Percentiles rank a stretch among this genome's conserved stretches.
These are phyloP conservation scores for Flabesymbios commensalis DNA, from an alignment of 2,888 invertebrate species.

Conservation along the genomic window DNA sequence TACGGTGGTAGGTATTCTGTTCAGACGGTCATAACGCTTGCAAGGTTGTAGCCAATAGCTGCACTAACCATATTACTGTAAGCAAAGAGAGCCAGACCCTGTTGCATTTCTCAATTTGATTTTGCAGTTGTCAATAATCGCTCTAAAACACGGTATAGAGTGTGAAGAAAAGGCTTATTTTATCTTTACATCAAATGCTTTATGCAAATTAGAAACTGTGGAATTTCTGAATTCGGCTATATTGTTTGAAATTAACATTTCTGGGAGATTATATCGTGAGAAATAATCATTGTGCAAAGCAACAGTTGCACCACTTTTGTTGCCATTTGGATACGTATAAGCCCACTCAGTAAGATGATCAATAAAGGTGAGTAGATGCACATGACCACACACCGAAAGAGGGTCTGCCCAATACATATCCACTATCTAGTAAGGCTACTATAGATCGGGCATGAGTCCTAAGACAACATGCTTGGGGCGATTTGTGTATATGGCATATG, in stretches of 20 bases:
- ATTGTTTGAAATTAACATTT: no score
- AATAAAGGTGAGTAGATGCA: slow-evolving; percentile 1
- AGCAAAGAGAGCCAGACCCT: not conserved
- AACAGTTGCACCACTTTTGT: no score
- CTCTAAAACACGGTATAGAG: not conserved
- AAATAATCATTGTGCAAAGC: no score
- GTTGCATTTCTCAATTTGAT: slow-evolving; percentile 1
- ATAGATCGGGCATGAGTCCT: slow-evolving; percentile 7
- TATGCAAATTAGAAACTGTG: no score
- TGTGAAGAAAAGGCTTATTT: no score
- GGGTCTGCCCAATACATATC: slow-evolving; percentile 9
- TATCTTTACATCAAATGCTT: not conserved
- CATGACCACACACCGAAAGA: slow-evolving; percentile 1
- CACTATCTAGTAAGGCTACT: not conserved
- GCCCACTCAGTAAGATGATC: slow-evolving; percentile 13
- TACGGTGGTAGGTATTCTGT: not conserved
- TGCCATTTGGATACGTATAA: not conserved
- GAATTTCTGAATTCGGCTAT: no score
- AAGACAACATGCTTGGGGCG: not conserved
- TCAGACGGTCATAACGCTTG: slow-evolving; percentile 2
- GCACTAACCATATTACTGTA: slow-evolving; percentile 3
- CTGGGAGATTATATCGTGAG: no score
- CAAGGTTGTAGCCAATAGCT: slow-evolving; percentile 5
- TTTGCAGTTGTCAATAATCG: not conserved
- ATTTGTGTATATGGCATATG: not conserved